phyloP scores from a whole-genome alignment of 1,140 invertebrate species.

The Elysia chlorotica region DNA sequence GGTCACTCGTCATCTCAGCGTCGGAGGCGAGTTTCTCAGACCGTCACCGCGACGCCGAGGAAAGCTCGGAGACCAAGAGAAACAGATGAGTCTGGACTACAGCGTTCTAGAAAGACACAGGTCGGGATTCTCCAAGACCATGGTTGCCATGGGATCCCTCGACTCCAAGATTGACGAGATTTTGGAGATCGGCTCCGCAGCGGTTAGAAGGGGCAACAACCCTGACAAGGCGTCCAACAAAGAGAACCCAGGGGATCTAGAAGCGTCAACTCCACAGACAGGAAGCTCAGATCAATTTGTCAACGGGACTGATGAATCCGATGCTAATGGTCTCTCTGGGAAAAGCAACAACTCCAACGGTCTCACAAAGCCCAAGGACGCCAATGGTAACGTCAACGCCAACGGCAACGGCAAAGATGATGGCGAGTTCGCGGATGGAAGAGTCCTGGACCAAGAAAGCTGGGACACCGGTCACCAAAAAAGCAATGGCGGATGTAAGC shows the following conservation, averaged over 20 bases:
- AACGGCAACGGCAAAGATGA: background rate
- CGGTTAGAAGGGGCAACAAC: background rate
- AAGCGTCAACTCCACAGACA: background rate
- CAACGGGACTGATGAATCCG: background rate
- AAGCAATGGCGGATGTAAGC: background rate
- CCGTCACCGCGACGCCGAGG: conserved; percentile 51
- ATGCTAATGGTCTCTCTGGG: background rate
- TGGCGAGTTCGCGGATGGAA: background rate
- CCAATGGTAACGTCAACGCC: background rate
- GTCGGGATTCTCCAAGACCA: conserved; percentile 15
- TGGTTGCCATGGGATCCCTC: conserved; percentile 35
- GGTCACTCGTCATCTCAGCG: conserved; percentile 66
- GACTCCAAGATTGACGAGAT: conserved; percentile 62
- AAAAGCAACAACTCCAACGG: background rate
- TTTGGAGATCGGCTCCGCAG: conserved; percentile 42
- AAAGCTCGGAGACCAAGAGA: conserved; percentile 43
- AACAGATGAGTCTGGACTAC: conserved; percentile 56
- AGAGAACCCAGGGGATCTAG: background rate
- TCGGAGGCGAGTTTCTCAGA: conserved; percentile 26
- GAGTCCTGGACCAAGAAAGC: conserved; percentile 27
- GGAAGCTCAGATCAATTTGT: background rate
- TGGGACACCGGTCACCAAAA: conserved; percentile 9
- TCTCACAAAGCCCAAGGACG: background rate
- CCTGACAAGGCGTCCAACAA: background rate
- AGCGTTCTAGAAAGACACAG: conserved; percentile 25